phyloP scores from a whole-genome alignment of 2,113 vertebrate genomes.

The Psittacula cyanocephala region DNA sequence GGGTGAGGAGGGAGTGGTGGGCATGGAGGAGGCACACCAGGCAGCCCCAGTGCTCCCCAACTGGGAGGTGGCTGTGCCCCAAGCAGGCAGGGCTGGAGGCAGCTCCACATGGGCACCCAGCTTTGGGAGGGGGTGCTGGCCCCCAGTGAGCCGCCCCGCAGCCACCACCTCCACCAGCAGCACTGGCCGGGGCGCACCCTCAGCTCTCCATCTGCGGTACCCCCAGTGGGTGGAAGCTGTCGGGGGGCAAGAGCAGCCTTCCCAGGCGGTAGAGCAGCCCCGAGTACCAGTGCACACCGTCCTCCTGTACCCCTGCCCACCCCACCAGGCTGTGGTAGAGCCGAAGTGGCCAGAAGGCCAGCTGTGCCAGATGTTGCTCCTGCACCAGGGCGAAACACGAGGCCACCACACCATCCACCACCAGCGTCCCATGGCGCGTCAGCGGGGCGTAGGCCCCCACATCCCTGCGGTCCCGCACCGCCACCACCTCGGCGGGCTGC shows the following conservation, averaged over 20 bases:
- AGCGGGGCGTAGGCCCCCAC: constrained; percentile 89
- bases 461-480: constrained; percentile 72
- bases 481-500: constrained; percentile 76
- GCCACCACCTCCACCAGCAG: constrained; percentile 28
- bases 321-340: constrained; percentile 82
- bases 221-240: constrained; percentile 88
- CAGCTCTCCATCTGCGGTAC: constrained; percentile 76
- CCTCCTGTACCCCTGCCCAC: constrained; percentile 66
- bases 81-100: not conserved
- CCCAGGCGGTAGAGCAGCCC: constrained; percentile 87
- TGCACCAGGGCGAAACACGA: constrained; percentile 93
- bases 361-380: constrained; percentile 87
- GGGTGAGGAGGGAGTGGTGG: not conserved
- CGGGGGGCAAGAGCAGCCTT: constrained; percentile 79
- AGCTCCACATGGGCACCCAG: not conserved
- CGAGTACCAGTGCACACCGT: constrained; percentile 95
- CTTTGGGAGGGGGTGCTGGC: not conserved
- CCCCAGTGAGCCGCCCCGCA: not conserved
- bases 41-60: not conserved
- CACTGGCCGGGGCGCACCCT: constrained; percentile 4
- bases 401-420: constrained; percentile 89
- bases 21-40: not conserved
- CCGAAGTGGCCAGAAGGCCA: constrained; percentile 88
- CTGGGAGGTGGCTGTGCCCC: not conserved
- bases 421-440: constrained; percentile 88